These are phyloP conservation scores for Climacteris rufus DNA, from an alignment of 2,113 vertebrate species.

Conservation along the genomic window DNA sequence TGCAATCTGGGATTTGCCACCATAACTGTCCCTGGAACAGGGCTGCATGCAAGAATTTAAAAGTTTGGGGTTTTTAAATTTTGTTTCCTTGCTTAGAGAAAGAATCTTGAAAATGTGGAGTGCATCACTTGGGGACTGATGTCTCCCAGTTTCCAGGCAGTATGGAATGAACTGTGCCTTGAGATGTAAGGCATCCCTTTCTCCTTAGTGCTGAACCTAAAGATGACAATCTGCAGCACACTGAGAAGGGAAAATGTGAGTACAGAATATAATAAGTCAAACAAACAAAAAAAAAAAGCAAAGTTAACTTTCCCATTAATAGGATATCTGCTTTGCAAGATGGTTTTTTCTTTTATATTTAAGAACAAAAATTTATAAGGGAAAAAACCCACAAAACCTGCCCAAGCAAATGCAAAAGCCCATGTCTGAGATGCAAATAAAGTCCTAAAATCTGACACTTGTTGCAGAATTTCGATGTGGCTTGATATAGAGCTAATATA, in stretches of 20 bases:
- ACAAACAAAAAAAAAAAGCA: too few species aligned
- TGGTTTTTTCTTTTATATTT: background rate
- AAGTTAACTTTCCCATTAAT: background rate
- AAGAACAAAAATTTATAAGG: rapidly evolving
- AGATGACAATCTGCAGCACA: background rate
- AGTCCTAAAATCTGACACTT: background rate
- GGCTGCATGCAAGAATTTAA: background rate
- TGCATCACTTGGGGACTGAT: background rate
- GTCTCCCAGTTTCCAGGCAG: background rate
- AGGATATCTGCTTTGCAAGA: background rate
- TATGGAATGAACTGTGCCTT: background rate
- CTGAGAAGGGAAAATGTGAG: background rate
- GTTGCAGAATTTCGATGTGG: background rate
- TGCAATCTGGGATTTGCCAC: background rate
- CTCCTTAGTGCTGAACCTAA: background rate
- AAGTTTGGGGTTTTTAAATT: background rate
- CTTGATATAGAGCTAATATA: background rate
- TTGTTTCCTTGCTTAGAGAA: background rate
- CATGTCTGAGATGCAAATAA: background rate
- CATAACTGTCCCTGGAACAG: background rate
- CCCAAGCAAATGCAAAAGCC: background rate
- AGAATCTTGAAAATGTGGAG: background rate
- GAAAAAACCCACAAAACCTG: rapidly evolving
- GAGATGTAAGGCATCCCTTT: rapidly evolving
- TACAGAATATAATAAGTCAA: background rate